Base-by-base conservation (phyloP, 2,888 invertebrate species). In the Leptinotarsa rubiginosa region DNA sequence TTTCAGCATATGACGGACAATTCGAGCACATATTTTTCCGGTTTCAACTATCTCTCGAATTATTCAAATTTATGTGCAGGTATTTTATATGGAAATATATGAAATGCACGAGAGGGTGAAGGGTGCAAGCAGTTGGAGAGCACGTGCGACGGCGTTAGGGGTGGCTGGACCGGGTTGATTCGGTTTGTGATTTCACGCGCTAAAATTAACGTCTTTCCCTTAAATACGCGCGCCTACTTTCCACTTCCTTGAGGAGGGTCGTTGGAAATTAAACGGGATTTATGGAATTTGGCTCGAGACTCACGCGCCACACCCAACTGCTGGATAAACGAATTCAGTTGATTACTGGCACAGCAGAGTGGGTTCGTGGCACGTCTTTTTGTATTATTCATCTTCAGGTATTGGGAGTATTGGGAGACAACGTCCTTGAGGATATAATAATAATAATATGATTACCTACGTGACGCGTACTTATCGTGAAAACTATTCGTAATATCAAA, bases 141-240 rank as follows among this genome's bases (percentile, higher is more conserved):
- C 83, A 83, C 83, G 82, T 82, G 83, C 82, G 81, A 80, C 74
- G 74, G 72, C 75, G 77, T 78, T 80, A 79, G 75, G 78, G 77
- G 75, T 78, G 79, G 77, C 76, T 77, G 75, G 71, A 75, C 70
- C 54, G 74, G 71, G 76, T 72, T 81, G 82, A 83, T 83, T 79
- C 82, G 83, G 78, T 83, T 81, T 76, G 79, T 83, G 83, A 83
- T 83, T 83, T 81, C 78, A 80, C 79, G 83, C 83, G 83, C 81
- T 84, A 84, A 79, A 79, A 79, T 78, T 83, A 84, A 84, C 84
- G 83, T 82, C 80, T 81, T 78, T 75, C 69, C 73, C 75, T 74
- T 56, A 73, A 69, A 69, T 69, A 69, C 69, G 69, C 69, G 69
- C 69, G 69, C 69, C 69, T 47, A 69, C 56, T 69, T 69, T 69